Evolutionary conservation across 2,113 vertebrate species (phyloP), one percentile per base, ranked within the genome.

Genomic region (Monopterus albus): DNA sequence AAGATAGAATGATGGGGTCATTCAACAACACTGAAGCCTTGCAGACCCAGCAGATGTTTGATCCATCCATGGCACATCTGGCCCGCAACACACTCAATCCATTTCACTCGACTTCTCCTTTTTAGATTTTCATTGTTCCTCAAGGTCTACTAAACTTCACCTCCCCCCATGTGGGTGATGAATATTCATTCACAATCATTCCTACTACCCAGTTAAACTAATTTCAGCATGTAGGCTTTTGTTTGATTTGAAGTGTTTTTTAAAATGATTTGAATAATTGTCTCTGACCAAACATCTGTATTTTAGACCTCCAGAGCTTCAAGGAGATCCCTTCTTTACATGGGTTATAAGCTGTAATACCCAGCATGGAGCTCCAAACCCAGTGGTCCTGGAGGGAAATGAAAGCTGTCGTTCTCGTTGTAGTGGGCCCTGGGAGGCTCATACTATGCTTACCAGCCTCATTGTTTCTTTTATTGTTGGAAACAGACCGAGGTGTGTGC

Each of bases 51-150:
- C 87, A 90, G 85, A 89, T 88, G 90, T 86, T 88, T 88, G 79
- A 88, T 83, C 83, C 88, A 89, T 88, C 71, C 70, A 50, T 67
- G 3, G 79, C 72, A 88, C 88, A 89, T 91, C 91, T 91, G 92
- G 85, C 61, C 77, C 62, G 72, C 57, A 65, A 81, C 81, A 85
- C 88, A 88, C 84, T 78, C 79, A 81, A 81, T 82, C 81, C 73
- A 87, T 87, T 91, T 86, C 83, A 87, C 82, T 87, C 60, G n/a
- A 75, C 79, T 75, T 79, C 74, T 87, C 71, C 69, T 75, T 79
- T 88, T 88, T 74, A 75, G 66, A 81, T 75, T 76, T 92, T 91
- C 87, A 89, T 85, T 86, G 89, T 85, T 89, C 87, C 86, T 91
- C 69, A 73, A 18, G 73, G 89, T 78, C 85, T 78, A 84, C 84